Evolutionary conservation across 2,888 invertebrate species (phyloP).

Genomic region (Octonoba sinensis): DNA sequence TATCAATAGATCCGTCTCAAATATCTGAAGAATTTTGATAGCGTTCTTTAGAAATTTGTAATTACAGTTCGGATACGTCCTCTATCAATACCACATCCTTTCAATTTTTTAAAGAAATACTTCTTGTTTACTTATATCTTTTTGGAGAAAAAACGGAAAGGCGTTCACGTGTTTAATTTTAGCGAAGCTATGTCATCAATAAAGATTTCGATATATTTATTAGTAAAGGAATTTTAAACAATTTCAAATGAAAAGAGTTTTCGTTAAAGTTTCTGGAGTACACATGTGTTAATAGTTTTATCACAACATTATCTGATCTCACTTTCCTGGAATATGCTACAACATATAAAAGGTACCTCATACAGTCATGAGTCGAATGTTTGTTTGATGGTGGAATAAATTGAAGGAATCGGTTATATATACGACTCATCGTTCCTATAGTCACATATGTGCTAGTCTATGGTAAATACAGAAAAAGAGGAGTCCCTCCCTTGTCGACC

Average conservation of each 20-base stretch:
- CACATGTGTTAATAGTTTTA: constrained; percentile 24
- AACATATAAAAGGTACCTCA: constrained; percentile 30
- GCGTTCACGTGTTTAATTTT: too few relatives aligned
- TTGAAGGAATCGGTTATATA: constrained; percentile 19
- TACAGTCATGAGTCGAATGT: constrained; percentile 27
- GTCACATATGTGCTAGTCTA: constrained; percentile 50
- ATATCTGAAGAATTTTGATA: not conserved
- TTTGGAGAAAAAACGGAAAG: too few relatives aligned
- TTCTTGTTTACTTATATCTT: too few relatives aligned
- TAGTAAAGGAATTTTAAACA: too few relatives aligned
- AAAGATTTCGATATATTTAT: too few relatives aligned
- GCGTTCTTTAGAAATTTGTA: constrained; percentile 10
- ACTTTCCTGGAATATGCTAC: constrained; percentile 17
- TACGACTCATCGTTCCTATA: constrained; percentile 26
- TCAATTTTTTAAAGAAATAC: too few relatives aligned
- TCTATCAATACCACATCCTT: not conserved
- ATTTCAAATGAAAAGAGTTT: too few relatives aligned
- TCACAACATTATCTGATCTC: constrained; percentile 33
- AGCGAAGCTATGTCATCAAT: too few relatives aligned
- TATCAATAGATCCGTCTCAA: constrained; percentile 12
- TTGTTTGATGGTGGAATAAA: constrained; percentile 34
- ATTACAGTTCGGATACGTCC: not conserved
- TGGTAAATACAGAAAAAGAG: constrained; percentile 54
- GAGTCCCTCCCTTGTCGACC: constrained; percentile 12
- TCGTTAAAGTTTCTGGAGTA: not conserved